Evolutionary conservation across 1,140 invertebrate species (phyloP), one percentile per base, ranked within the genome.

Genomic region (Microplitis mediator): DNA sequence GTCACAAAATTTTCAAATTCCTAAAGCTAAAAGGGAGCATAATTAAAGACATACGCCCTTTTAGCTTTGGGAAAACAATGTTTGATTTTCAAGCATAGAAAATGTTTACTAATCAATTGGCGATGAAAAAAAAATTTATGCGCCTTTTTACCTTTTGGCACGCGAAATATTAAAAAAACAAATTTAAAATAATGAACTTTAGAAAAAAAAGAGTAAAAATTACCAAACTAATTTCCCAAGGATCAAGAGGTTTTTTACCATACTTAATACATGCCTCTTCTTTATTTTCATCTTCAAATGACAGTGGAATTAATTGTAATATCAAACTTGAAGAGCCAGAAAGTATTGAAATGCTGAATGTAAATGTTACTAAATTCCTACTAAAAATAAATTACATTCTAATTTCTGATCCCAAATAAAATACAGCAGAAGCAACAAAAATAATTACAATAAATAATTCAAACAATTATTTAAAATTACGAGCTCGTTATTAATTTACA

Each of bases 341-440:
- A 63, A 69, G 58, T 45, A 78, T 52, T 23, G 75, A 75, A 67
- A 78, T 76, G 60, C 71, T 73, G n/a, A 74, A 72, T 13, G 66
- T 69, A 74, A 79, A 75, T 39, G 73, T 75, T 60, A 76, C 68
- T 34, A 69, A 67, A 71, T 76, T 74, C 32, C 71, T 72, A 75
- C 74, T 78, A 66, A 36, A 75, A 77, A 62, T 61, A 76, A 45
- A 23, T 23, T 45, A 9, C 39, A 75, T 35, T 69, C 54, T 75
- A 31, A 52, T 72, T 66, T 72, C 35, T 52, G 52, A 51, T 45
- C 14, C 32, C 39, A 74, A 71, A 58, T 32, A 67, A 35, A n/a
- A 51, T 13, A 35, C 23, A 23, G 23, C 23, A 23, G 2, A 23
- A 23, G 2, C 23, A 23, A 23, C 23, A 23, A 23, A 34, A 39